Conservation (phyloP, 2,113 vertebrate species). For the Chionodraco myersi region DNA sequence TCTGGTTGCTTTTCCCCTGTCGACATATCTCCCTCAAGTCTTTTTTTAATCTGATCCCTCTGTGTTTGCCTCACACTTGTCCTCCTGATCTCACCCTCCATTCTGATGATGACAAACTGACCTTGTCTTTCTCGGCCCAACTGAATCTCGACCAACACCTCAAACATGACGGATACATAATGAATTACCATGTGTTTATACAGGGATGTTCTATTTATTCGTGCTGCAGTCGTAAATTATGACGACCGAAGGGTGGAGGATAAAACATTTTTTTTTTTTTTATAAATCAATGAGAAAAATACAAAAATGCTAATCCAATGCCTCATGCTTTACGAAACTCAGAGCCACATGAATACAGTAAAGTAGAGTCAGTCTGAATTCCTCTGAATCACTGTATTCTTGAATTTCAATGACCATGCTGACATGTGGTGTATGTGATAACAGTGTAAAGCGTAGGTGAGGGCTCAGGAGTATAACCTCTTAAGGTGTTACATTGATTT, state of each 20-base stretch:
- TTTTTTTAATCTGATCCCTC: slow-evolving; percentile 20
- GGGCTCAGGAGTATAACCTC: slow-evolving; percentile 16
- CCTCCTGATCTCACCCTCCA: slow-evolving; percentile 24
- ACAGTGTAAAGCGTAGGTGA: slow-evolving; percentile 14
- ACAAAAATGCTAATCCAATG: neutral
- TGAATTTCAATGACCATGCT: neutral
- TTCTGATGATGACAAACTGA: slow-evolving; percentile 31
- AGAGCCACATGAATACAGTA: neutral
- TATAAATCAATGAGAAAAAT: neutral
- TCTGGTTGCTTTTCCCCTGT: slow-evolving; percentile 21
- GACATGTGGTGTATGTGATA: slow-evolving; percentile 46
- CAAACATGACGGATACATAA: slow-evolving; percentile 40
- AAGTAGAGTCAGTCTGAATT: slow-evolving; percentile 1
- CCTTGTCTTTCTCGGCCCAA: slow-evolving; percentile 18
- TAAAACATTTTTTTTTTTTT: slow-evolving; percentile 1
- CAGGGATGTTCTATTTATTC: neutral
- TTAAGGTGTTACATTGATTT: slow-evolving; percentile 34
- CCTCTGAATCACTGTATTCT: neutral
- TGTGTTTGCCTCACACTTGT: slow-evolving; percentile 20
- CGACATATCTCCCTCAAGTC: slow-evolving; percentile 21
- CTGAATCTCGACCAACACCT: slow-evolving; percentile 13
- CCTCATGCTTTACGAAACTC: slow-evolving; percentile 1
- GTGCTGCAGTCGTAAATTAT: slow-evolving; percentile 7
- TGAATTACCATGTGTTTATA: slow-evolving; percentile 29
- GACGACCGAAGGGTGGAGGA: neutral